Conservation (phyloP, 2,888 invertebrate species). For the Byasa hedistus region DNA sequence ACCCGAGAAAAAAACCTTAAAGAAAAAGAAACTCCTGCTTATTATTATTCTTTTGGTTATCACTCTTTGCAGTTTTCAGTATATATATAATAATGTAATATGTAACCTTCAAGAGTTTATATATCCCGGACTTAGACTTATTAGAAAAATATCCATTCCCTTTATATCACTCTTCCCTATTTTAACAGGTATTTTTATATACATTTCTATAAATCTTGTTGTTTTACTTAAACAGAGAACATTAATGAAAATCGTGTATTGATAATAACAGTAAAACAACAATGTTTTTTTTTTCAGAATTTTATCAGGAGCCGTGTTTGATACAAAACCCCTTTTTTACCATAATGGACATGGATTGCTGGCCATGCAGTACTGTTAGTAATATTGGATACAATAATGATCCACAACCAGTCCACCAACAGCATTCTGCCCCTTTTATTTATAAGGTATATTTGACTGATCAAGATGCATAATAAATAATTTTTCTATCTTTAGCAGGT, state of each 20-base stretch:
- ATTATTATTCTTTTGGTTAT: conserved; percentile 23
- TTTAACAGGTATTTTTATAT: conserved; percentile 81
- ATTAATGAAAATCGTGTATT: neutral
- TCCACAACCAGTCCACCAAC: conserved; percentile 59
- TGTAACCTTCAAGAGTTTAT: conserved; percentile 89
- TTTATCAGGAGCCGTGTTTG: conserved; percentile 92
- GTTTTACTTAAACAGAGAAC: neutral
- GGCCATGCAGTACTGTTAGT: conserved; percentile 87
- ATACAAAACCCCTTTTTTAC: conserved; percentile 91
- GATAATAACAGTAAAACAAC: neutral
- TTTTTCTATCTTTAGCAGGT: neutral
- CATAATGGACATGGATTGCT: conserved; percentile 90
- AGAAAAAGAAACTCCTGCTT: conserved; percentile 34
- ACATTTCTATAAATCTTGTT: neutral
- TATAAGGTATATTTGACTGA: conserved; percentile 67
- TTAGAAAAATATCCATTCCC: conserved; percentile 88
- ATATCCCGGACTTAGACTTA: conserved; percentile 87
- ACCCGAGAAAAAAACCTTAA: conserved; percentile 15
- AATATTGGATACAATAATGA: conserved; percentile 84
- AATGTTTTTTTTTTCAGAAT: conserved; percentile 79
- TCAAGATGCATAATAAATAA: conserved; percentile 7
- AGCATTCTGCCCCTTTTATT: conserved; percentile 73
- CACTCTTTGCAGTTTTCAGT: conserved; percentile 71
- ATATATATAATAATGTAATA: conserved; percentile 83
- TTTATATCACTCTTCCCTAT: conserved; percentile 86